Evolutionary conservation across 1,140 invertebrate species (phyloP).

Genomic region (Trachymyrmex septentrionalis): DNA sequence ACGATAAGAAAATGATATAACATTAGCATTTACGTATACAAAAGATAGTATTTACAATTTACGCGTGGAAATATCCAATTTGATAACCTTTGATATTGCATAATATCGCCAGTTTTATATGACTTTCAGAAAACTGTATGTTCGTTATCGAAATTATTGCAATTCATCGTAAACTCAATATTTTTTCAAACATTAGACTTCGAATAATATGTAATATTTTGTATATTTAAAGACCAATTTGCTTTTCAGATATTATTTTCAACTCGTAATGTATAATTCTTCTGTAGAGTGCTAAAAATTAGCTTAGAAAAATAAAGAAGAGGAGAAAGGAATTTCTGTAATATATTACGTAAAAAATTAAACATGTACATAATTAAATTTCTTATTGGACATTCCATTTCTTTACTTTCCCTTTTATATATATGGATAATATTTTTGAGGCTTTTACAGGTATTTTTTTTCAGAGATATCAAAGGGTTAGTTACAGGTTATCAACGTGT

Average conservation of each 20-base stretch:
- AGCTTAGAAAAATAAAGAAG: background rate
- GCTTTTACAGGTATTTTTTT: too few relatives aligned
- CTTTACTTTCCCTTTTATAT: background rate
- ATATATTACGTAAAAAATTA: background rate
- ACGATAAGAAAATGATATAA: background rate
- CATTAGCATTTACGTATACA: background rate
- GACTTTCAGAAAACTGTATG: background rate
- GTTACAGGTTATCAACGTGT: too few relatives aligned
- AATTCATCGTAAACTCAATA: background rate
- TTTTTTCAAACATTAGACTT: background rate
- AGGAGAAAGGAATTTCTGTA: background rate
- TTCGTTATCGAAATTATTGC: background rate
- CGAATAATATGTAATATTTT: background rate
- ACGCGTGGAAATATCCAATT: slow-evolving; percentile 13
- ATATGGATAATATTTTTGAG: too few relatives aligned
- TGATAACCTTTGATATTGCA: slow-evolving; percentile 53
- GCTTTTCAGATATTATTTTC: background rate
- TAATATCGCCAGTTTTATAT: background rate
- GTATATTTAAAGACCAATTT: background rate
- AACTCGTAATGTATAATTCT: background rate
- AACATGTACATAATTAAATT: background rate
- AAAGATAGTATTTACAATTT: slow-evolving; percentile 9
- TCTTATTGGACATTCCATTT: background rate
- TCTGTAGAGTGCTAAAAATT: background rate
- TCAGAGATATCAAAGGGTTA: too few relatives aligned